These are phyloP conservation scores for Tinea trinotella DNA, from an alignment of 2,888 invertebrate species.

Conservation along the genomic window DNA sequence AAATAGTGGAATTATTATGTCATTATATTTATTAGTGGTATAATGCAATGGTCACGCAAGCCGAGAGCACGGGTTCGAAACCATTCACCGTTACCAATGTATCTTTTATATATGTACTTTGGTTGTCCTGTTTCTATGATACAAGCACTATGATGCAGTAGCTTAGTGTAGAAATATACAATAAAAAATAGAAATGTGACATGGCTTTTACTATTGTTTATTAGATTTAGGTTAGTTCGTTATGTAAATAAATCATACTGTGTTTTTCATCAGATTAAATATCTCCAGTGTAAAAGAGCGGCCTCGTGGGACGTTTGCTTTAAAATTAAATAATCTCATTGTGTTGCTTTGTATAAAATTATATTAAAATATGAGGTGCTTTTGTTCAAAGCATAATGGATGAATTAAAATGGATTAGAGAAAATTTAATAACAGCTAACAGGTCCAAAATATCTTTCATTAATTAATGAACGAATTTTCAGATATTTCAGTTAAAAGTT, in stretches of 20 bases:
- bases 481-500: conserved; percentile 10
- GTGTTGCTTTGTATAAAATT: conserved; percentile 2
- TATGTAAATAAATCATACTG: not conserved
- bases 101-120: too few relatives aligned
- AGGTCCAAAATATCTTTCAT: conserved; percentile 9
- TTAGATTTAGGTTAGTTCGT: not conserved
- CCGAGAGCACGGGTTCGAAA: too few relatives aligned
- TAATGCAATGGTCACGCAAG: too few relatives aligned
- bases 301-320: not conserved
- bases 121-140: too few relatives aligned
- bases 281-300: not conserved
- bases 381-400: conserved; percentile 1
- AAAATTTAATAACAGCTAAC: conserved; percentile 15
- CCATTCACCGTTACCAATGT: too few relatives aligned
- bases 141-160: too few relatives aligned
- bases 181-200: too few relatives aligned
- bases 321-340: conserved; percentile 1
- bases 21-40: too few relatives aligned
- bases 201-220: not conserved
- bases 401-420: conserved; percentile 6
- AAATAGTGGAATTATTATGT: too few relatives aligned
- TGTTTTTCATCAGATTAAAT: not conserved
- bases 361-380: not conserved
- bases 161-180: too few relatives aligned
- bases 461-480: conserved; percentile 13